phyloP scores from a whole-genome alignment of 2,797 vertebrate species.

The Hoplostethus mediterraneus region DNA sequence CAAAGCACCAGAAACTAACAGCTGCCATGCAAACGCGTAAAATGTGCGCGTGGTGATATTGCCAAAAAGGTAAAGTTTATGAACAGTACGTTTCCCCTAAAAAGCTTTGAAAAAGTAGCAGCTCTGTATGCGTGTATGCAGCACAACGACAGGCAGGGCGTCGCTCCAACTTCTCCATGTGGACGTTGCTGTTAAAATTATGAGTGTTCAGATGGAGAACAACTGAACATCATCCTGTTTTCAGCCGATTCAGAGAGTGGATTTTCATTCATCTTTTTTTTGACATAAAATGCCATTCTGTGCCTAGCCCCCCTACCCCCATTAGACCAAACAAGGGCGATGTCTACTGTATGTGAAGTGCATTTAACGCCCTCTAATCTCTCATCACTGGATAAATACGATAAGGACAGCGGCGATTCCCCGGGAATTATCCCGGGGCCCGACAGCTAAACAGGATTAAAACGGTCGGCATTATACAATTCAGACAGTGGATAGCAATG shows the following conservation, averaged over 20 bases:
- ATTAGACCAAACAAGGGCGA: slow-evolving; percentile 52
- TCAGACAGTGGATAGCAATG: slow-evolving; percentile 48
- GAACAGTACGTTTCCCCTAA: too few relatives aligned
- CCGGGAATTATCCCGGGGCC: slow-evolving; percentile 69
- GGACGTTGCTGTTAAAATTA: slow-evolving; percentile 42
- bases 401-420: slow-evolving; percentile 73
- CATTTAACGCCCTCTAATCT: slow-evolving; percentile 79
- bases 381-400: slow-evolving; percentile 81
- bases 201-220: slow-evolving; percentile 53
- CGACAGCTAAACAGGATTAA: slow-evolving; percentile 78
- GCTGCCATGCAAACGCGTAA: slow-evolving; percentile 42
- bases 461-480: slow-evolving; percentile 61
- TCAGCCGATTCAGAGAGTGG: slow-evolving; percentile 41
- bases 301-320: slow-evolving; percentile 43
- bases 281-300: slow-evolving; percentile 30
- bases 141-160: neutral
- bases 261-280: slow-evolving; percentile 69
- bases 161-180: slow-evolving; percentile 4
- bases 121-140: neutral
- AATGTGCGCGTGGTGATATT: slow-evolving; percentile 27
- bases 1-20: slow-evolving; percentile 53
- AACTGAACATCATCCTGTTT: slow-evolving; percentile 57
- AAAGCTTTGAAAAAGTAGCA: neutral
- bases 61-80: slow-evolving; percentile 6
- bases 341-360: slow-evolving; percentile 74